Base-by-base conservation (phyloP, 2,797 vertebrate species). In the Eremophila alpestris region DNA sequence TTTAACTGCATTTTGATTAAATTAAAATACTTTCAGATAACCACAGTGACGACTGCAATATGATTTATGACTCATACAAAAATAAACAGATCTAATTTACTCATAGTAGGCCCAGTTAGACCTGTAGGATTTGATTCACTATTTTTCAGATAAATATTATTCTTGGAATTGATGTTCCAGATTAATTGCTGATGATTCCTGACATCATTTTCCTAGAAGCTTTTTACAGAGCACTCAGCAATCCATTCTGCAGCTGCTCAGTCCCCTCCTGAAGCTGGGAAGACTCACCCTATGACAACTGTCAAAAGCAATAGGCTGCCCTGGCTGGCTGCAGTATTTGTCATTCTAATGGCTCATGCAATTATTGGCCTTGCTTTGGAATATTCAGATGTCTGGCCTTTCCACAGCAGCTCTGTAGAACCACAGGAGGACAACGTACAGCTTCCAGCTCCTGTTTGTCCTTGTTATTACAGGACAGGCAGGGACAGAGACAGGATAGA, bases 1-100 rank as follows among this genome's bases (percentile, higher is more conserved):
- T 94, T 92, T 87, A 95, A 89, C 68, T 87, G 56, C 62, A 77
- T 85, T 91, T 91, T 89, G 45, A 89, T 91, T 89, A 87, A 83
- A 94, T 87, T 91, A 85, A 83, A 91, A 85, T 69, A 64, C 48
- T 85, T 95, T 87, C n/a, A 67, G 84, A 87, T 84, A 91, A 90
- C 62, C 46, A 89, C 62, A 55, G 26, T 29, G 67, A 82, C 71
- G 82, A 89, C 63, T 87, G 54, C 49, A 81, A 73, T 34, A 75
- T 40, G 46, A 89, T 73, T 85, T 65, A 87, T 83, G 68, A 95
- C 46, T 73, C 74, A 92, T 40, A 77, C 20, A 60, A 87, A 95
- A 89, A 89, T 23, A 87, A 76, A 85, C 41, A 13, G 15, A 76
- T 83, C 45, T 89, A 63, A 85, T 79, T 87, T 91, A 79, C 60